Base-by-base conservation (phyloP, 1,140 invertebrate genomes). In the Bicyclus anynana region DNA sequence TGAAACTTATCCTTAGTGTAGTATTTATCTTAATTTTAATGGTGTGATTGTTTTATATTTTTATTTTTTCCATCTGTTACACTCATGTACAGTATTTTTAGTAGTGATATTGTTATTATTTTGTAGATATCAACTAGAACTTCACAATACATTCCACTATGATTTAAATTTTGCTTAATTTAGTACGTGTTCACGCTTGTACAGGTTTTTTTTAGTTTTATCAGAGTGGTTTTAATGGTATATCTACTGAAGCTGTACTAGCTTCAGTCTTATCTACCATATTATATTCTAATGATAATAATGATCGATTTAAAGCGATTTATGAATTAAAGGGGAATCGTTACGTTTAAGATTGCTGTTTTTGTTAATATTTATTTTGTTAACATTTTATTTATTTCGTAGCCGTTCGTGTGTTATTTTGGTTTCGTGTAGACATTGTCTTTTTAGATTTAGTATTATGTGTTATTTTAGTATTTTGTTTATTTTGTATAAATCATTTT, bases 291-390 rank as follows among this genome's bases (percentile, higher is more conserved):
- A 23, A 7, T 7, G 27, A 48, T 50, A 42, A 35, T 49, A 29
- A 35, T 21, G 23, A 17, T 42, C 46, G 17, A 49, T 50, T 9
- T 37, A 51, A 2, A 54, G 53, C 18, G 17, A 16, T 48, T 55
- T 47, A 49, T 42, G 37, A 40, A 55, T 67, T 62, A 77, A 78
- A 59, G 82, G 85, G 85, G 82, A 85, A 88, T 78, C 74, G 80
- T 86, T 88, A 88, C 85, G 85, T 88, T 88, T 88, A 88, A 80
- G 81, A 77, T 74, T 70, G 67, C 59, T 76, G 67, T 80, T 83
- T 80, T 77, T 84, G 77, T 79, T 87, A 72, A 73, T 80, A 74
- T 81, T 80, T 79, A 79, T 81, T 83, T 80, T 85, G 74, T 82
- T 84, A 80, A 68, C 72, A 70, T 75, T 80, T 62, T 63, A 72